Base-by-base conservation (phyloP, 2,797 vertebrate species). In the Liparis tanakae region DNA sequence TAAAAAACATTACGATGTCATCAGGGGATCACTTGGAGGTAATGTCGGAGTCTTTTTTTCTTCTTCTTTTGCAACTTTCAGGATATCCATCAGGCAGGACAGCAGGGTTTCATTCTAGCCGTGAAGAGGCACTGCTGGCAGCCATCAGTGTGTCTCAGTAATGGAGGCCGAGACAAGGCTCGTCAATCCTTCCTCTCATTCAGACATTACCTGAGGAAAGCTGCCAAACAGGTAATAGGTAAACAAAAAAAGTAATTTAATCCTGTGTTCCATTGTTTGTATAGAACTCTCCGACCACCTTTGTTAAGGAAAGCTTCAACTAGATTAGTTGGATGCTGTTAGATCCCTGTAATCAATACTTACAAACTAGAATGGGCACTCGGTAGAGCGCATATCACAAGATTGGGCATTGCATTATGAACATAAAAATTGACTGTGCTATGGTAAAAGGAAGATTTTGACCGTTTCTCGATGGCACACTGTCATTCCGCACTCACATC, bases 81-180 rank as follows among this genome's bases (percentile, higher is more conserved):
- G 36, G 53, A 22, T 22, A 86, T 84, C 64, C 67, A 69, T 87
- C 78, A 10, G 56, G 18, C 18, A 25, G 55, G 68, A 53, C 55
- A 75, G 70, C 34, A 30, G 60, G 44, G 72, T 67, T 79, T 84
- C 54, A 57, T 74, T 90, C 76, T 81, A 60, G 30, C 56, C 25
- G 62, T 43, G 58, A 63, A 44, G 54, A 86, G 71, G 80, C 74
- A 62, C 60, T 54, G 81, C 81, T 77, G 54, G 82, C 56, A 89
- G 87, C 78, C 68, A 87, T 75, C 73, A 68, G 34, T 71, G 59
- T 34, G 7, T 85, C 77, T 85, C 46, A 53, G 79, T 84, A 85
- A 90, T 89, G 80, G 85, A 84, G 72, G 68, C 57, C 48, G 41
- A 82, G 76, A 85, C 70, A 82, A 58, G 74, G 72, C 67, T 85